phyloP scores from a whole-genome alignment of 2,888 invertebrate species.

The Auanema freiburgensis region DNA sequence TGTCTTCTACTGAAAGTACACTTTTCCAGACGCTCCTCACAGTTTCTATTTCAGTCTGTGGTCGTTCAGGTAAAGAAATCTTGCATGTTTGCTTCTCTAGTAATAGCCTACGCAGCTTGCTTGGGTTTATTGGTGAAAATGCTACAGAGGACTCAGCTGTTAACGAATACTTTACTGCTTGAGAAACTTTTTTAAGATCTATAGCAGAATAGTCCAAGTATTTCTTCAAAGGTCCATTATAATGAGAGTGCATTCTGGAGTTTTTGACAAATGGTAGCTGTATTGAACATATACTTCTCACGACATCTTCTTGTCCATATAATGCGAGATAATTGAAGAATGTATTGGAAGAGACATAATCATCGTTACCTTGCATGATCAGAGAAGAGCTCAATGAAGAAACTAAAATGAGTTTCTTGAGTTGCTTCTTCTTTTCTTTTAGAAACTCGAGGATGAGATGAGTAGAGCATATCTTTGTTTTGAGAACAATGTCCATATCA shows the following conservation, averaged over 20 bases:
- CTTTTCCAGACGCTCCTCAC: conserved; percentile 9
- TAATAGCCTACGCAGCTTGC: too few species aligned
- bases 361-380: conserved; percentile 45
- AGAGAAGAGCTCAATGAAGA: conserved; percentile 49
- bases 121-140: too few species aligned
- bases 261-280: conserved; percentile 33
- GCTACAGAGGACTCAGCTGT: too few species aligned
- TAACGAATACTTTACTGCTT: too few species aligned
- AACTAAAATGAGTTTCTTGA: conserved; percentile 37
- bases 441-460: conserved; percentile 28
- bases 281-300: conserved; percentile 18
- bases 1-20: conserved; percentile 9
- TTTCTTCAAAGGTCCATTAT: background rate
- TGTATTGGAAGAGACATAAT: conserved; percentile 51
- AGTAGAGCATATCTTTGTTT: conserved; percentile 32
- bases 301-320: conserved; percentile 7
- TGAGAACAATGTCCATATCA: conserved; percentile 27
- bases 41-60: background rate
- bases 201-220: too few species aligned
- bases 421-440: conserved; percentile 12
- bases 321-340: conserved; percentile 37
- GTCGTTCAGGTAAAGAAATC: conserved; percentile 3
- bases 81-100: too few species aligned
- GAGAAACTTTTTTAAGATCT: too few species aligned
- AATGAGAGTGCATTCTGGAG: conserved; percentile 26